Evolutionary conservation across 2,888 invertebrate genomes (phyloP).

Genomic region (Stenodema calcarata): DNA sequence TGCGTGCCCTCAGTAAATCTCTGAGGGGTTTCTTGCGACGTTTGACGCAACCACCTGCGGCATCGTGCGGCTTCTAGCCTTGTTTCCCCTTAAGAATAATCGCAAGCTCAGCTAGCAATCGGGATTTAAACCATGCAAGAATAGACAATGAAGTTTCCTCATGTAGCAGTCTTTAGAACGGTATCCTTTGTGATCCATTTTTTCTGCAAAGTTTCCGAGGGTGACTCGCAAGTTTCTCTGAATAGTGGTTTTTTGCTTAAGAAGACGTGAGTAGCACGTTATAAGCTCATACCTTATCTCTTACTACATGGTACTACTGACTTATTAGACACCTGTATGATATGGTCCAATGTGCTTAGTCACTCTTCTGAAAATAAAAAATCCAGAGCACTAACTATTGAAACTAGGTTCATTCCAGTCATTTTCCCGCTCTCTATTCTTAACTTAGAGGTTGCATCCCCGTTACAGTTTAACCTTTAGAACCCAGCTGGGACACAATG

Average conservation of each 20-base stretch:
- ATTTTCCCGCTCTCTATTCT: no score
- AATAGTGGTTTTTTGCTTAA: not conserved
- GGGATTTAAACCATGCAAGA: not conserved
- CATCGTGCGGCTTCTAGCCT: not conserved
- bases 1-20: not conserved
- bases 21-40: not conserved
- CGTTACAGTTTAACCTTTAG: no score
- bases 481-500: no score
- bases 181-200: not conserved
- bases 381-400: no score
- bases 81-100: not conserved
- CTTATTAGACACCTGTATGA: no score
- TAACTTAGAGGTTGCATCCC: no score
- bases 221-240: not conserved
- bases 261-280: not conserved
- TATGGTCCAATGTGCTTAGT: no score
- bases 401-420: no score
- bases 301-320: no score
- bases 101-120: not conserved
- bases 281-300: no score
- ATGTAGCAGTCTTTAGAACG: not conserved
- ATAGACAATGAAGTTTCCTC: not conserved
- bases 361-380: no score
- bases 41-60: not conserved
- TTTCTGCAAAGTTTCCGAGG: not conserved